phyloP scores from a whole-genome alignment of 1,140 invertebrate species.

The Ceratosolen fusciceps region DNA sequence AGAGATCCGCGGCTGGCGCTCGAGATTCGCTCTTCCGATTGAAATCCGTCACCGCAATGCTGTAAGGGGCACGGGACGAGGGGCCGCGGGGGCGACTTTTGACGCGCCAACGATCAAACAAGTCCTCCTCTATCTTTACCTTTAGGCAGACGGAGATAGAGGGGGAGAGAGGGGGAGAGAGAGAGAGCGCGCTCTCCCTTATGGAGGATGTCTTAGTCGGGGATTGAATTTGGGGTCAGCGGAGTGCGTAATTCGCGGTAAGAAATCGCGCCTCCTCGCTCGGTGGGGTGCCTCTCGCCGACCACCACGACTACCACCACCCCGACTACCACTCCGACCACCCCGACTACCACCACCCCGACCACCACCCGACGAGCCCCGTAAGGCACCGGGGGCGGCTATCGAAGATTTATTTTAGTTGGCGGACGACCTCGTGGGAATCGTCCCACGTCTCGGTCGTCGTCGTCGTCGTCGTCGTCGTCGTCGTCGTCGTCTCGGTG shows the following conservation, averaged over 20 bases:
- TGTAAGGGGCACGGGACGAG: constrained; percentile 44
- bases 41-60: constrained; percentile 58
- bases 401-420: constrained; percentile 43
- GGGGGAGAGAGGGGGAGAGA: constrained; percentile 58
- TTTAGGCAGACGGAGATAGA: too few species aligned
- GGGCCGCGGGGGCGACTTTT: constrained; percentile 62
- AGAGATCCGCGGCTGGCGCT: constrained; percentile 50
- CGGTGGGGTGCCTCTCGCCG: background rate
- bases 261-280: constrained; percentile 43
- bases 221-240: constrained; percentile 67
- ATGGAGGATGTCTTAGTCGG: constrained; percentile 70
- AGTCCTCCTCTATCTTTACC: constrained; percentile 53
- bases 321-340: too few species aligned
- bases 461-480: too few species aligned
- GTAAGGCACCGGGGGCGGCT: too few species aligned
- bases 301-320: too few species aligned
- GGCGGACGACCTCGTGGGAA: constrained; percentile 30
- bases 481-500: too few species aligned
- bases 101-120: constrained; percentile 69
- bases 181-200: constrained; percentile 65
- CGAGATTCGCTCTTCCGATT: constrained; percentile 71
- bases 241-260: constrained; percentile 58
- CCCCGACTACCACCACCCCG: too few species aligned
- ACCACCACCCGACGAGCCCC: too few species aligned
- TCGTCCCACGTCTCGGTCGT: constrained; percentile 31